Evolutionary conservation across 1,140 invertebrate genomes (phyloP), one percentile per base, ranked within the genome.

Genomic region (Solen grandis): DNA sequence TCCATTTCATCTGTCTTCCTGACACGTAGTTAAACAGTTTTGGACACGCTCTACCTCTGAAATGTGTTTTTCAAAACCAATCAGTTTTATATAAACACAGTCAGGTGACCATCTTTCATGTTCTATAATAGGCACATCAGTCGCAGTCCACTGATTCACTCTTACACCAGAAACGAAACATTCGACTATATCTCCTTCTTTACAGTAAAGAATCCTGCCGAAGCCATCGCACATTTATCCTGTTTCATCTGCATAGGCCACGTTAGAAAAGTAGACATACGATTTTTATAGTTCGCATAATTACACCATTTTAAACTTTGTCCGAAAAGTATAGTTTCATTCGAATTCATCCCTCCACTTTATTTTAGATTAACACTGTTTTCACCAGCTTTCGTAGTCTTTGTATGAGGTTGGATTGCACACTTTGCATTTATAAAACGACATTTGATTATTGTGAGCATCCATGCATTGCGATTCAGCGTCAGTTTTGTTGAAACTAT

Each of bases 151-250:
- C 50, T 70, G 66, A 35, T 19, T 31, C 22, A 70, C n/a, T n/a
- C n/a, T n/a, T n/a, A n/a, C n/a, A n/a, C n/a, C n/a, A n/a, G n/a
- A n/a, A n/a, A n/a, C n/a, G n/a, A n/a, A n/a, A n/a, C n/a, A n/a
- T n/a, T n/a, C n/a, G n/a, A n/a, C n/a, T n/a, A n/a, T n/a, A n/a
- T 70, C 66, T 54, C 22, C 66, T 25, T 70, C 66, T 33, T 70
- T 70, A 19, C 27, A 41, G 33, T 70, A 70, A 54, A 70, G 33
- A 70, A 70, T 70, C 66, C 66, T n/a, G 46, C 41, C 14, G 29
- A 8, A 19, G 29, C 66, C 35, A 70, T 22, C 5, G n/a, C 50
- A 22, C 29, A 33, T 70, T 70, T 70, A 31, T 55, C 27, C 52
- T 70, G 66, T n/a, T 70, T 70, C 50, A 70, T 52, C 29, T 70